Conservation (phyloP, 2,888 invertebrate genomes). For the Iphiclides podalirius region DNA sequence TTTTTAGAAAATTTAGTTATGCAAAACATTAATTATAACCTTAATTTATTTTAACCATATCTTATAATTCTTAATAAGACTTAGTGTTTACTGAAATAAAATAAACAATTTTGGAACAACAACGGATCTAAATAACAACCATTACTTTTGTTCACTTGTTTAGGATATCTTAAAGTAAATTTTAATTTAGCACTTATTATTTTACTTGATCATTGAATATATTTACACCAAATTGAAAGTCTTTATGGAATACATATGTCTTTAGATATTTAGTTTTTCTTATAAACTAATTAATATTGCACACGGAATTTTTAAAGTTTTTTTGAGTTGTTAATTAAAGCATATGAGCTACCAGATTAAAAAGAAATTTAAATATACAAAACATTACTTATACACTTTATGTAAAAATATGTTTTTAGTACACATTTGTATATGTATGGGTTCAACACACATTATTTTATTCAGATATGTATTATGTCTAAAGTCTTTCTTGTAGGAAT, state of each 20-base stretch:
- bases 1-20: background rate
- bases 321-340: too few species aligned
- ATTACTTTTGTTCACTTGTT: background rate
- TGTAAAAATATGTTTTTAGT: too few species aligned
- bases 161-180: background rate
- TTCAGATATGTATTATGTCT: background rate
- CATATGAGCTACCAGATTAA: background rate
- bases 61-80: background rate
- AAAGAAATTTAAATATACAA: background rate
- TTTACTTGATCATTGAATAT: too few species aligned
- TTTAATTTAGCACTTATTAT: background rate
- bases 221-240: background rate
- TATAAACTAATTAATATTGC: constrained; percentile 30
- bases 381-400: background rate
- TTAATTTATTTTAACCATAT: background rate
- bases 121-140: background rate
- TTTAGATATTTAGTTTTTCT: too few species aligned
- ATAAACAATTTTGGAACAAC: background rate
- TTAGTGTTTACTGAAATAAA: background rate
- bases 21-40: background rate
- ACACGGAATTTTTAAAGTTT: constrained; percentile 26
- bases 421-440: constrained; percentile 10
- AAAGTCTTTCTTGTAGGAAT: background rate
- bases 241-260: background rate
- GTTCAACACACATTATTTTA: background rate